Percentiles rank a stretch among this genome's conserved stretches.
Evolutionary conservation across 2,797 vertebrate species (phyloP).

Genomic region (Scyliorhinus canicula): DNA sequence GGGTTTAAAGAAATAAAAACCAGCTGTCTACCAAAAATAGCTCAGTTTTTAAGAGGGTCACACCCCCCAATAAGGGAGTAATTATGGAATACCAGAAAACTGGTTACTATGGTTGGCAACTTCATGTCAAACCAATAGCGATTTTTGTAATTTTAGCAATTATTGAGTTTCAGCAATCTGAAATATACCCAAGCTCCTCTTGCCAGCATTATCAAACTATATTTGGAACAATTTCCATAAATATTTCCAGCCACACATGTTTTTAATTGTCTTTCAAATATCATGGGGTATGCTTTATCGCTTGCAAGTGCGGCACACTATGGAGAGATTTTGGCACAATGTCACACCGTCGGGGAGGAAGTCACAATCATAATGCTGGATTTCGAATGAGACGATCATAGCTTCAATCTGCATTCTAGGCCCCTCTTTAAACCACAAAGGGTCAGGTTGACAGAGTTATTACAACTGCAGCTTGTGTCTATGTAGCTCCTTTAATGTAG

Average conservation of each 20-base stretch:
- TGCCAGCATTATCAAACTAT: neutral
- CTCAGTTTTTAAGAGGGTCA: neutral
- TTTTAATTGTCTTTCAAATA: neutral
- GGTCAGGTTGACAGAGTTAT: neutral
- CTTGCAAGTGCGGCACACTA: neutral
- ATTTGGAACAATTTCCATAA: conserved; percentile 6
- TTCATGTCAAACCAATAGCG: neutral
- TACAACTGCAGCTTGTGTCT: neutral
- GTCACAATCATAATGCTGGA: too few species aligned
- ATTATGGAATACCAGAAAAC: neutral
- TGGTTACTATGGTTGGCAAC: neutral
- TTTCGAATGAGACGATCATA: neutral
- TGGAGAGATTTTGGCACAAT: neutral
- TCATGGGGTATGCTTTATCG: neutral
- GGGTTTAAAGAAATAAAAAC: neutral
- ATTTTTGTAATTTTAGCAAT: neutral
- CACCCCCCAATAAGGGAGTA: neutral
- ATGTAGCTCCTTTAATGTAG: neutral
- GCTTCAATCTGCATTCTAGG: neutral
- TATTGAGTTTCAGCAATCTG: neutral
- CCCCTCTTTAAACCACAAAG: neutral
- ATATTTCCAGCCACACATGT: neutral
- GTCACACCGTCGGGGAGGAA: neutral
- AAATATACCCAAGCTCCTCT: neutral
- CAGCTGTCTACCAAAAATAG: neutral